Conservation (phyloP, 2,797 vertebrate species). For the Carapus acus region DNA sequence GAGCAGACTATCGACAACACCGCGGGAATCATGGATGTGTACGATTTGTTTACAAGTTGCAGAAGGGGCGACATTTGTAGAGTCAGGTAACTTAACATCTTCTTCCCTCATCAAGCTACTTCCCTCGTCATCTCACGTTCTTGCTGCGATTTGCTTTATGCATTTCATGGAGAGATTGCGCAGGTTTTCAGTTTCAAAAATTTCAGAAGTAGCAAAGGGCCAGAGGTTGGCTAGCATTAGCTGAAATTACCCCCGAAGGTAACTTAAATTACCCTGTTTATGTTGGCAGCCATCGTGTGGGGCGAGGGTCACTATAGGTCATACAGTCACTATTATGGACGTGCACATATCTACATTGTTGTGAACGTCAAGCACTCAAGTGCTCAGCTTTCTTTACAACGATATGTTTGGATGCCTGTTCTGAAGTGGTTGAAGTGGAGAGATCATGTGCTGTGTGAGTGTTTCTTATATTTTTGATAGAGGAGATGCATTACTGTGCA, state of each 20-base stretch:
- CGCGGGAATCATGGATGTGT: constrained; percentile 82
- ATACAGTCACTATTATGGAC: no score
- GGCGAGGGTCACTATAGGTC: no score
- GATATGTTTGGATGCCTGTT: no score
- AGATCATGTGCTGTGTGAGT: no score
- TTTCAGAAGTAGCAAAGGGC: no score
- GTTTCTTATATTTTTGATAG: no score
- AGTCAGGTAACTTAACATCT: constrained; percentile 79
- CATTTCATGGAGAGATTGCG: background rate
- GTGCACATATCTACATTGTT: no score
- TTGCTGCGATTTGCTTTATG: background rate
- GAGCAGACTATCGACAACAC: constrained; percentile 65
- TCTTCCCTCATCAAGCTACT: background rate
- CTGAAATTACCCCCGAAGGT: constrained; percentile 17
- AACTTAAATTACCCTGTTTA: constrained; percentile 16
- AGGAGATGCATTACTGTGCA: no score
- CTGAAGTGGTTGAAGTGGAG: no score
- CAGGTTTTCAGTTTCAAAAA: no score
- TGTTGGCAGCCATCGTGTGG: constrained; percentile 19
- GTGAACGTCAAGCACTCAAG: no score
- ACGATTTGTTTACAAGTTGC: constrained; percentile 91
- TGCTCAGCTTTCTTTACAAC: no score
- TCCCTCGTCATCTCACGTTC: background rate
- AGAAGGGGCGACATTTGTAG: constrained; percentile 89
- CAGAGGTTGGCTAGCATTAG: constrained; percentile 45